phyloP scores from a whole-genome alignment of 37 sponge, comb jelly and placozoan genomes.

The Dysidea cf. avara region DNA sequence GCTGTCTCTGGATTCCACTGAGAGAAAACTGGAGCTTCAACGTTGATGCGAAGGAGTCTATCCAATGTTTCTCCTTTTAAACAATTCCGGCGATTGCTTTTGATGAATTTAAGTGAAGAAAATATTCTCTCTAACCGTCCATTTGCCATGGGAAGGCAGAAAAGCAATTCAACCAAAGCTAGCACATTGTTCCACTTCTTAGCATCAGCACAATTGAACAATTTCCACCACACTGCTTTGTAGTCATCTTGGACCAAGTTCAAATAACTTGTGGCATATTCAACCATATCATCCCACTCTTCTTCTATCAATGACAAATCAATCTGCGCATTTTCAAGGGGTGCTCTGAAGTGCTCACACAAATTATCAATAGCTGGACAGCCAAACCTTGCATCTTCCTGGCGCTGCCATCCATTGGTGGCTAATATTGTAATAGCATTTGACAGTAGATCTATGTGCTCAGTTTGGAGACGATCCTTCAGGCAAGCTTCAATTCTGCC shows the following conservation, averaged over 20 bases:
- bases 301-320: conserved; percentile 11
- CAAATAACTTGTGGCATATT: conserved; percentile 45
- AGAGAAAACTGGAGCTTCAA: too few relatives aligned
- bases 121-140: conserved; percentile 41
- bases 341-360: conserved; percentile 19
- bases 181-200: conserved; percentile 31
- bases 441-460: conserved; percentile 21
- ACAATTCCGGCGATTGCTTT: too few relatives aligned
- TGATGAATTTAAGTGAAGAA: too few relatives aligned
- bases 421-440: conserved; percentile 19
- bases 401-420: conserved; percentile 45
- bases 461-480: too few relatives aligned
- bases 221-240: conserved; percentile 33
- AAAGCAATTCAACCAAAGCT: conserved; percentile 33
- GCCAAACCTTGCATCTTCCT: conserved; percentile 31
- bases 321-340: conserved; percentile 43
- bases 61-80: too few relatives aligned
- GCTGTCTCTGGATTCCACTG: too few relatives aligned
- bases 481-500: too few relatives aligned
- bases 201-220: conserved; percentile 34
- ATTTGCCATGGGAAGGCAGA: conserved; percentile 32
- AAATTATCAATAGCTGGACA: conserved; percentile 39
- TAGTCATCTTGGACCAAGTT: too few relatives aligned
- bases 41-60: too few relatives aligned
- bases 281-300: conserved; percentile 61